These are phyloP conservation scores for Epinotia bilunana DNA, from an alignment of 2,888 invertebrate species.

Conservation along the genomic window DNA sequence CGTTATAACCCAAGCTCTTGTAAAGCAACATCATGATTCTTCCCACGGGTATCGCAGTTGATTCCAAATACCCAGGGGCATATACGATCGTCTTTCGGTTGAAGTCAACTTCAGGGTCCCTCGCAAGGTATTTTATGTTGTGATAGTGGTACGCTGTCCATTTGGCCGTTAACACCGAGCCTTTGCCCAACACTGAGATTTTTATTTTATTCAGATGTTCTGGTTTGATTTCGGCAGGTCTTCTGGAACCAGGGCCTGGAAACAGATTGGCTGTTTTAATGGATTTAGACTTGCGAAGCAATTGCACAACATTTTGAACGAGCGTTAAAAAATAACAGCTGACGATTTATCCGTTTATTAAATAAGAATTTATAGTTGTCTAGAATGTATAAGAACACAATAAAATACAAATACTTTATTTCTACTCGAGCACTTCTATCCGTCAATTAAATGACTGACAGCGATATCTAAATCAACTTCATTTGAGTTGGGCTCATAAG, in stretches of 20 bases:
- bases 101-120: slow-evolving; percentile 57
- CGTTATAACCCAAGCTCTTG: slow-evolving; percentile 63
- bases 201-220: not conserved
- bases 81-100: slow-evolving; percentile 64
- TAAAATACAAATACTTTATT: no score
- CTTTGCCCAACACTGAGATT: slow-evolving; percentile 56
- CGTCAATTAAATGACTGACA: no score
- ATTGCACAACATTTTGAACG: no score
- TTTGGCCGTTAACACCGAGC: slow-evolving; percentile 45
- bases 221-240: slow-evolving; percentile 12
- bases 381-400: no score
- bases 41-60: slow-evolving; percentile 56
- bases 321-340: no score
- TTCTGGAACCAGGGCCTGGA: not conserved
- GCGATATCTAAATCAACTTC: no score
- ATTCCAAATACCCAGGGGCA: slow-evolving; percentile 67
- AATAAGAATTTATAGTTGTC: no score
- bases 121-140: slow-evolving; percentile 59
- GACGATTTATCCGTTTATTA: no score
- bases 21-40: slow-evolving; percentile 54
- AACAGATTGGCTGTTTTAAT: not conserved
- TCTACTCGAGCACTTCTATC: no score
- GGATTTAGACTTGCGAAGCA: not conserved
- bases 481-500: no score
- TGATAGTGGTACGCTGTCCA: slow-evolving; percentile 62